Conservation (phyloP, 2,888 invertebrate species). For the Geophilus truncorum region DNA sequence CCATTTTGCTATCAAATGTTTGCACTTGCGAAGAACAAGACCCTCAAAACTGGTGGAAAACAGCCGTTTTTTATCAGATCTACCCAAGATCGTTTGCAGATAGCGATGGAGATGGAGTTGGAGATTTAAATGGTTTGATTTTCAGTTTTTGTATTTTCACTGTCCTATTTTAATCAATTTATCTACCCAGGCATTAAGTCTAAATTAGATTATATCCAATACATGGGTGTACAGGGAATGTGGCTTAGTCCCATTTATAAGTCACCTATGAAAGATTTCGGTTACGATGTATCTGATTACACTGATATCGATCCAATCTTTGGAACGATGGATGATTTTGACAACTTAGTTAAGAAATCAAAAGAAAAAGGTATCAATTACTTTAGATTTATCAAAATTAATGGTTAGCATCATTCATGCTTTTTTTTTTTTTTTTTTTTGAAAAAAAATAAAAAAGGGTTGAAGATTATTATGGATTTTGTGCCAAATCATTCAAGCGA, state of each 20-base stretch:
- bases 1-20: not conserved
- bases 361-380: slow-evolving; percentile 51
- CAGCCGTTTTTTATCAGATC: not conserved
- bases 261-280: slow-evolving; percentile 80
- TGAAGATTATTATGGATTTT: slow-evolving; percentile 56
- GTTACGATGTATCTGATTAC: slow-evolving; percentile 80
- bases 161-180: too few relatives aligned
- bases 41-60: not conserved
- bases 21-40: not conserved
- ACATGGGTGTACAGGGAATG: slow-evolving; percentile 65
- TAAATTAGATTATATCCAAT: slow-evolving; percentile 56
- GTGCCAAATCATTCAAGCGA: slow-evolving; percentile 52
- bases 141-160: too few relatives aligned
- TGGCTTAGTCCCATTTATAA: slow-evolving; percentile 81
- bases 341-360: slow-evolving; percentile 56
- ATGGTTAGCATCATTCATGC: too few relatives aligned
- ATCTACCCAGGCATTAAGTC: not conserved
- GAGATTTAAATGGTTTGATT: not conserved
- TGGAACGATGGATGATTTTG: slow-evolving; percentile 68
- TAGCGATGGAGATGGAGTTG: not conserved
- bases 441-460: too few relatives aligned
- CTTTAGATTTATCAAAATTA: too few relatives aligned
- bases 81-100: slow-evolving; percentile 17
- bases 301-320: slow-evolving; percentile 65
- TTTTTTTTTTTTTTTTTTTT: too few relatives aligned